phyloP scores from a whole-genome alignment of 2,888 invertebrate genomes.

The Cenopis cana region DNA sequence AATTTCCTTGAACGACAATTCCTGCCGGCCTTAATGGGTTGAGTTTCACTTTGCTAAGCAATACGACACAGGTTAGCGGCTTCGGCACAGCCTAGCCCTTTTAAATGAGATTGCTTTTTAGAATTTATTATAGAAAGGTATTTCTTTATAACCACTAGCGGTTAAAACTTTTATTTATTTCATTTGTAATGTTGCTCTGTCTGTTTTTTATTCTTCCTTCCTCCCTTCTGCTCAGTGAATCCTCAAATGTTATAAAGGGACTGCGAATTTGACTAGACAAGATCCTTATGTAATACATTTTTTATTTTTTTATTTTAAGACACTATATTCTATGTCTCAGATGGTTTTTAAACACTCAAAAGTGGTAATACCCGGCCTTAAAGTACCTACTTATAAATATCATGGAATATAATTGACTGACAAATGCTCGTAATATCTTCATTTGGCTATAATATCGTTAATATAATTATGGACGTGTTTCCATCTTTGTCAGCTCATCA shows the following conservation, averaged over 20 bases:
- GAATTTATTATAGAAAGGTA: not conserved
- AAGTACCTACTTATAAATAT: too few species aligned
- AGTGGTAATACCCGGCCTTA: too few species aligned
- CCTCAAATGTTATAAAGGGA: too few species aligned
- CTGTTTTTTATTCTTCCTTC: not conserved
- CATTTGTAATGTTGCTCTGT: not conserved
- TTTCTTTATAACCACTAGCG: not conserved
- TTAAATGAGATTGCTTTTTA: constrained; percentile 17
- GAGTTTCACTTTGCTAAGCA: constrained; percentile 42
- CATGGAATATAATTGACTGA: not conserved
- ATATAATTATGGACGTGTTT: constrained; percentile 21
- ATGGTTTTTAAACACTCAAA: too few species aligned
- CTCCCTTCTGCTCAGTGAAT: too few species aligned
- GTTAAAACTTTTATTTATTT: not conserved
- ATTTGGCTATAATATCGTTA: constrained; percentile 5
- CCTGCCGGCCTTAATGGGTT: constrained; percentile 36
- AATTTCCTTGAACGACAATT: constrained; percentile 41
- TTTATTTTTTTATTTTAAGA: too few species aligned
- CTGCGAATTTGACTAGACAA: too few species aligned
- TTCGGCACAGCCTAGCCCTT: constrained; percentile 10
- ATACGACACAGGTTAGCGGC: constrained; percentile 35
- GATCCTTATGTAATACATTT: too few species aligned
- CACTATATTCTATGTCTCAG: too few species aligned
- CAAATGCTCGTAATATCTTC: not conserved
- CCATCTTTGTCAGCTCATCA: constrained; percentile 38